Percentiles rank a stretch among this genome's conserved stretches.
phyloP scores from a whole-genome alignment of 2,113 vertebrate species.

The Crotalus horridus region DNA sequence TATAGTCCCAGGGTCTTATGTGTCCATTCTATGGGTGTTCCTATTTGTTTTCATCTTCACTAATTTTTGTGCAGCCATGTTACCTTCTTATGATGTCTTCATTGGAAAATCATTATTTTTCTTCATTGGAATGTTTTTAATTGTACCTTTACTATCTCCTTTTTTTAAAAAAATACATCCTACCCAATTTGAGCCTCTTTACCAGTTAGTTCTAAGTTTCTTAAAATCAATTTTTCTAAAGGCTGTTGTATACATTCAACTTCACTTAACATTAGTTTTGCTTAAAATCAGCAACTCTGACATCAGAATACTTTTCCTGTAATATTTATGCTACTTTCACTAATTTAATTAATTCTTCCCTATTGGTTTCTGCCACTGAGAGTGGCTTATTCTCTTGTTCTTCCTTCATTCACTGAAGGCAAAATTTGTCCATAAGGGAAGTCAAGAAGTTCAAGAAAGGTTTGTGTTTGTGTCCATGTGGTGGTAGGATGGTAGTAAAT shows the following conservation, averaged over 20 bases:
- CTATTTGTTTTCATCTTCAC: not conserved
- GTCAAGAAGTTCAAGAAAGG: not conserved
- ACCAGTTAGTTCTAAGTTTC: not conserved
- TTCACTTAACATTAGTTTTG: not conserved
- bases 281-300: not conserved
- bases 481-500: not conserved
- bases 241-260: not conserved
- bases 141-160: not conserved
- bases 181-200: not conserved
- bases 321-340: not conserved
- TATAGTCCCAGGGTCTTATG: not conserved
- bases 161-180: not conserved
- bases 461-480: not conserved
- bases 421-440: not conserved
- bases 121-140: not conserved
- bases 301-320: not conserved
- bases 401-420: not conserved
- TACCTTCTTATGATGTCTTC: not conserved
- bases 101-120: not conserved
- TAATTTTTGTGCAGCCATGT: not conserved
- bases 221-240: not conserved
- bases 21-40: not conserved
- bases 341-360: not conserved
- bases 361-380: not conserved
- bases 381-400: not conserved